These are phyloP conservation scores for Morpho deidamia DNA, from an alignment of 2,888 invertebrate genomes.

Conservation along the genomic window DNA sequence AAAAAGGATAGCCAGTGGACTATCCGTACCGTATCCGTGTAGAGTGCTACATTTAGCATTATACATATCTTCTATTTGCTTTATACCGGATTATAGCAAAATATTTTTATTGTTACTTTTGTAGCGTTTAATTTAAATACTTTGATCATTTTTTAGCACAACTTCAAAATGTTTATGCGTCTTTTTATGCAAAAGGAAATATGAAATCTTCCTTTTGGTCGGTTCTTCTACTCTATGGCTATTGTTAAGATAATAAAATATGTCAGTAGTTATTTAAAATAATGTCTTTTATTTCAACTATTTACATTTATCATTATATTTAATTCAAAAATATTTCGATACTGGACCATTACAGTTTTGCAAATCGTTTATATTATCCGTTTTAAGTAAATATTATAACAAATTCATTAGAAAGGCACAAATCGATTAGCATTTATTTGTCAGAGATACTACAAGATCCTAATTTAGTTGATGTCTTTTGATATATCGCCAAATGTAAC, in stretches of 20 bases:
- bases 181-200: no score
- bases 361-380: neutral
- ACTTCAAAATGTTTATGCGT: no score
- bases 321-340: conserved; percentile 46
- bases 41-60: no score
- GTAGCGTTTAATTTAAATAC: no score
- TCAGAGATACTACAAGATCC: neutral
- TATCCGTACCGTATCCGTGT: no score
- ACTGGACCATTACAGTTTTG: conserved; percentile 39
- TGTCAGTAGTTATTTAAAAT: conserved; percentile 58
- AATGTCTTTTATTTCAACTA: conserved; percentile 74
- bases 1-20: no score
- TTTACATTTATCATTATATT: conserved; percentile 45
- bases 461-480: neutral
- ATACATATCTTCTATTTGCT: no score
- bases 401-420: conserved; percentile 4
- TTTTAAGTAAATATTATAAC: neutral
- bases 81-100: no score
- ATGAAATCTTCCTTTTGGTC: no score
- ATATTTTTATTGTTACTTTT: no score
- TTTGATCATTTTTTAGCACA: no score
- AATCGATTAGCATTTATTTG: conserved; percentile 1
- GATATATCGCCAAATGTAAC: neutral
- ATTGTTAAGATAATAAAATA: conserved; percentile 45
- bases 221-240: neutral